Percentiles rank a stretch among this genome's conserved stretches.
Conservation (phyloP, 2,113 vertebrate species). For the Puffinus mauretanicus region DNA sequence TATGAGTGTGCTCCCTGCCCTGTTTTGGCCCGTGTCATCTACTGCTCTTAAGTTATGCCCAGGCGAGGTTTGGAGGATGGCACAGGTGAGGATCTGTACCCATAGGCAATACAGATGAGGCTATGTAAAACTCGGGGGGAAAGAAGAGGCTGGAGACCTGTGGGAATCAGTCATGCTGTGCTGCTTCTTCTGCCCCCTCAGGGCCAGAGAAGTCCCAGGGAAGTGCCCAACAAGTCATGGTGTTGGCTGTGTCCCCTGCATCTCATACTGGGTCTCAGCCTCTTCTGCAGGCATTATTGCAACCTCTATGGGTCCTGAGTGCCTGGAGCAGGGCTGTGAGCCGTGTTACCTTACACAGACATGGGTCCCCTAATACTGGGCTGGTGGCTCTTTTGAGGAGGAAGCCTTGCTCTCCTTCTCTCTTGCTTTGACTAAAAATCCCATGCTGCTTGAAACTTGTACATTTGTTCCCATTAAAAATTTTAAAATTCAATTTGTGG, state of each 20-base stretch:
- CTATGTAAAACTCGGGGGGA: accelerated
- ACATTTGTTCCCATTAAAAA: background rate
- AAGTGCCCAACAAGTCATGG: background rate
- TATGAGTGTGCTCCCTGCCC: background rate
- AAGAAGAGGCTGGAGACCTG: background rate
- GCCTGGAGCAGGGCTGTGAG: background rate
- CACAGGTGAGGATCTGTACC: background rate
- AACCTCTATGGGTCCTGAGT: background rate
- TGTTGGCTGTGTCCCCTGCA: background rate
- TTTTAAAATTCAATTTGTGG: background rate
- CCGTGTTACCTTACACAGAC: accelerated
- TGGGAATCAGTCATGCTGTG: background rate
- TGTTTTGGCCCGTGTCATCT: background rate
- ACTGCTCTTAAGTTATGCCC: background rate
- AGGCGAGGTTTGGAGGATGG: background rate
- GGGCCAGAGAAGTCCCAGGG: background rate
- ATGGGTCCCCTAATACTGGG: background rate
- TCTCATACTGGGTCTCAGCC: background rate
- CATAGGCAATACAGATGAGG: background rate
- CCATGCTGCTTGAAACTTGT: background rate
- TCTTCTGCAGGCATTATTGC: background rate
- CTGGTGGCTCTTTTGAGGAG: background rate
- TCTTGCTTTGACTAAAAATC: background rate
- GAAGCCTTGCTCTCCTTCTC: background rate
- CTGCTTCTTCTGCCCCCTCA: background rate